Conservation (phyloP, 1,140 invertebrate genomes). For the Tetramorium alpestre region DNA sequence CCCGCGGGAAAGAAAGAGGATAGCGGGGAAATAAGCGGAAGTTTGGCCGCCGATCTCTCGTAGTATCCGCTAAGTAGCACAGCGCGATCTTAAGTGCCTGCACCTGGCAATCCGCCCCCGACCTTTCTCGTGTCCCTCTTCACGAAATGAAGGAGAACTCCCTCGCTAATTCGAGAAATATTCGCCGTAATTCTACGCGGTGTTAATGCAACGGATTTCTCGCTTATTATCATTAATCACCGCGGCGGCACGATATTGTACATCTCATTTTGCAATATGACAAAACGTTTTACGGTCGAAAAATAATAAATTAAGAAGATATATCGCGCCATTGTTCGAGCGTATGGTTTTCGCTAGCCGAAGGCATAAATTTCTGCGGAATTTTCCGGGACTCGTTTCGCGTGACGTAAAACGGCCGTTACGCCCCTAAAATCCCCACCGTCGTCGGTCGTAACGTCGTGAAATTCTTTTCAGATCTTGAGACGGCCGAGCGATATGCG, state of each 20-base stretch:
- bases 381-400: constrained; percentile 37
- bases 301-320: constrained; percentile 22
- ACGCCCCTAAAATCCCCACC: constrained; percentile 6
- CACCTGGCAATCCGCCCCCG: constrained; percentile 42
- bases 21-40: constrained; percentile 65
- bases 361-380: constrained; percentile 23
- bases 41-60: constrained; percentile 66
- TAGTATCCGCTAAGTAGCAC: constrained; percentile 72
- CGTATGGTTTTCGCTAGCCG: neutral
- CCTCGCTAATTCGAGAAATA: constrained; percentile 27
- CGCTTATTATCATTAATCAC: constrained; percentile 14
- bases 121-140: constrained; percentile 42
- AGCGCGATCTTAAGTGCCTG: constrained; percentile 52
- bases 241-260: neutral
- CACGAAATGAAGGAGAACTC: constrained; percentile 35
- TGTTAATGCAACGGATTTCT: constrained; percentile 36
- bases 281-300: constrained; percentile 1
- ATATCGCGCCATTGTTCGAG: neutral
- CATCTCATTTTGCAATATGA: neutral
- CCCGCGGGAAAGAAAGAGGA: constrained; percentile 43
- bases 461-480: constrained; percentile 53
- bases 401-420: constrained; percentile 35
- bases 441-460: constrained; percentile 29
- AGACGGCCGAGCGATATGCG: constrained; percentile 5
- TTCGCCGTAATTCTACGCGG: neutral